phyloP scores from a whole-genome alignment of 1,140 invertebrate species.

The Macrotrachela quadricornifera region DNA sequence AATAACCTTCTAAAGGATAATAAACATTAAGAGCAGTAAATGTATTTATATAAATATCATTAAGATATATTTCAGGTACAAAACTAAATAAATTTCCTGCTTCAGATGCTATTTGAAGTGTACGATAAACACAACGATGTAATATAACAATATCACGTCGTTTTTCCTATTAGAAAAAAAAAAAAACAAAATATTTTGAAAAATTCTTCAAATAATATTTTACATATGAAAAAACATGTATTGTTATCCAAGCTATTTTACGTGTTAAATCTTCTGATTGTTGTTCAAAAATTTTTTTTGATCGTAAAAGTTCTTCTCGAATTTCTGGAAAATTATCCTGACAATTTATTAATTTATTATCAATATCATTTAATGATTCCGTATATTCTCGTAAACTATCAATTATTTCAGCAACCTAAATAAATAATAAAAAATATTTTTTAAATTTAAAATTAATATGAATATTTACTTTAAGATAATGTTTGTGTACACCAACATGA shows the following conservation, averaged over 20 bases:
- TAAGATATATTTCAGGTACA: conserved; percentile 55
- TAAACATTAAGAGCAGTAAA: conserved; percentile 34
- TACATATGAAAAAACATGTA: conserved; percentile 37
- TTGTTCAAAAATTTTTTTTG: conserved; percentile 34
- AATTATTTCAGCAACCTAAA: background rate
- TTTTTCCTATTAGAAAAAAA: conserved; percentile 31
- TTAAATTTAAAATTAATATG: background rate
- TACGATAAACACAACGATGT: conserved; percentile 36
- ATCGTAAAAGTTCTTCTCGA: conserved; percentile 30
- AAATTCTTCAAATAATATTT: background rate
- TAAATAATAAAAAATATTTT: background rate
- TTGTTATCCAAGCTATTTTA: conserved; percentile 42
- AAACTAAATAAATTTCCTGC: conserved; percentile 48
- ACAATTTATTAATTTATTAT: background rate
- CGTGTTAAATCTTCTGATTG: conserved; percentile 38
- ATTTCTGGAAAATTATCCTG: conserved; percentile 15
- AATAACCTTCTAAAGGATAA: background rate
- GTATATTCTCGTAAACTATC: background rate
- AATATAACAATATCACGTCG: conserved; percentile 40
- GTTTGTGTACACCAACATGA: background rate
- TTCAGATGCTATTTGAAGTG: conserved; percentile 37
- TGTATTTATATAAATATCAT: conserved; percentile 45
- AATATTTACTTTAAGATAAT: background rate
- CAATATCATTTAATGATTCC: background rate
- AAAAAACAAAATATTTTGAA: background rate